These are phyloP conservation scores for Athene noctua DNA, from an alignment of 2,113 vertebrate genomes.

Conservation along the genomic window DNA sequence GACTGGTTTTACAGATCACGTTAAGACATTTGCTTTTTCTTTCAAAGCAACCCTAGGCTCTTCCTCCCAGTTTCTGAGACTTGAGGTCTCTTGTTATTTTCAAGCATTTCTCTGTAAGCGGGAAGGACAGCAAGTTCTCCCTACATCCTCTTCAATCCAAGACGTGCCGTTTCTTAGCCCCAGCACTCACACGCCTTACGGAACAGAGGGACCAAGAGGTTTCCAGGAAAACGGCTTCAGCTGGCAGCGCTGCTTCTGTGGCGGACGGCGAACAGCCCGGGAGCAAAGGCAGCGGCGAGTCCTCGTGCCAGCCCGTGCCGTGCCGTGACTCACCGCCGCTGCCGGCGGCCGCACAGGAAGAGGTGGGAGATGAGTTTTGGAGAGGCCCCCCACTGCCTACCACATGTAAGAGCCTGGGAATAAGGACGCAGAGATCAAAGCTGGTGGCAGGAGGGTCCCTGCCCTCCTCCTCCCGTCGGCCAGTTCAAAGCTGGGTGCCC, in stretches of 20 bases:
- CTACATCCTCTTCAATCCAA: not conserved
- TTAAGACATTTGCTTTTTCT: not conserved
- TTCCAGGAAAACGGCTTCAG: not conserved
- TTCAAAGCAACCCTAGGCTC: not conserved
- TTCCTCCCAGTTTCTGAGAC: not conserved
- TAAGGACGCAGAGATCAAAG: fast-evolving
- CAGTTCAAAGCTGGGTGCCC: not conserved
- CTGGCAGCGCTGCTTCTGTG: fast-evolving
- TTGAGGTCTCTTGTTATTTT: not conserved
- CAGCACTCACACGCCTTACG: not conserved
- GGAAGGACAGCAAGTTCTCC: not conserved
- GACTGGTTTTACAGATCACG: not conserved
- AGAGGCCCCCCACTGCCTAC: not conserved
- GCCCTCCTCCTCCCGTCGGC: fast-evolving
- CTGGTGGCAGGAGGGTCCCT: not conserved
- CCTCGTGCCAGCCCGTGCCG: not conserved
- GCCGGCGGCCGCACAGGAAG: not conserved
- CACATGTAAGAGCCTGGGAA: fast-evolving
- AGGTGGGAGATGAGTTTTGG: not conserved
- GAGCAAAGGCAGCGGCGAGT: not conserved
- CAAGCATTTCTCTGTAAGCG: not conserved
- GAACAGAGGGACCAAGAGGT: not conserved
- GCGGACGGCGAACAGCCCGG: fast-evolving
- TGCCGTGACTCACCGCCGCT: not conserved
- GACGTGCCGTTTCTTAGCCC: not conserved